Evolutionary conservation across 2,113 vertebrate genomes (phyloP), one percentile per base, ranked within the genome.

Genomic region (Canis aureus): DNA sequence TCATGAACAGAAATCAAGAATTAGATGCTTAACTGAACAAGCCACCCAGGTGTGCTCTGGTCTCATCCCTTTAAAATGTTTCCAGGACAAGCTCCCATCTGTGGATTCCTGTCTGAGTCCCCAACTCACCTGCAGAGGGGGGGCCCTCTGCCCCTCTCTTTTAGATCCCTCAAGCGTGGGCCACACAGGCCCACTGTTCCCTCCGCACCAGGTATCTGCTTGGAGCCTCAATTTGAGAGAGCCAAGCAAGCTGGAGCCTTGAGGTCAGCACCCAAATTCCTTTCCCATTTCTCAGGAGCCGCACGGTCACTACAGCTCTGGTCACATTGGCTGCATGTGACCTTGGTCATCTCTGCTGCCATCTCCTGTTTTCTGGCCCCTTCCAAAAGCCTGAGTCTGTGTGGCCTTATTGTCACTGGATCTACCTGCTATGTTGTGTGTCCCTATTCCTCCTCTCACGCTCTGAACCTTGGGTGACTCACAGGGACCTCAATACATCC

Each of bases 291-390:
- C 66, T 29, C 0, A 0, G 53, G 60, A 62, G 19, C 38, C 13
- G 20, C 22, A 8, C 11, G 7, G 49, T 62, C 13, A 19, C 23
- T 17, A 8, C 27, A 43, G 55, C n/a, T 84, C n/a, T 49, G 67
- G 49, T 11, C 0, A 0, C 3, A 9, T 15, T 0, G 1, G 60
- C 17, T 25, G 16, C 17, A 4, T 0, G 11, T 51, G 27, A 4
- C 3, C 57, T 12, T 7, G 16, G 20, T 29, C 12, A 8, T 22
- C 19, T 84, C n/a, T 3, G 9, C 4, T 2, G 62, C 29, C 2
- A 22, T 19, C 0, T 53, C 35, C 55, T 7, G 10, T 16, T 49
- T 19, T 38, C 11, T 1, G 4, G 76, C 16, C 35, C 82, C 27
- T 43, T 12, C 11, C 74, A 4, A 4, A 76, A 80, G 12, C 35